Conservation (phyloP, 2,113 vertebrate species). For the Synchiropus splendidus region DNA sequence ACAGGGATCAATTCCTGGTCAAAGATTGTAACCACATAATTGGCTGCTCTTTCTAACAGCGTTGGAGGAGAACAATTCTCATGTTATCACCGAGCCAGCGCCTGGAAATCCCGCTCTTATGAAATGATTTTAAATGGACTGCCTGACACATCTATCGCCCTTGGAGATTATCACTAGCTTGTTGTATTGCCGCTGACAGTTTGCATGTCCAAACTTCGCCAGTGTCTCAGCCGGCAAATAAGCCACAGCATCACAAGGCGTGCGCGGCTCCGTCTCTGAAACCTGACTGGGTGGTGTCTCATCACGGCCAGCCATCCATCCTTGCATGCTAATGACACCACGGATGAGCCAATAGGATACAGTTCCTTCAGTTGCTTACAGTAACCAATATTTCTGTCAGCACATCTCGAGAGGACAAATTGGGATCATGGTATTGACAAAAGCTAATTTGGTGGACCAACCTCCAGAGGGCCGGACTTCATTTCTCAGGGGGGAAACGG, state of each 20-base stretch:
- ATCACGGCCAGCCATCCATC: constrained; percentile 53
- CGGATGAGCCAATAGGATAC: constrained; percentile 58
- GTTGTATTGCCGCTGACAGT: too few species aligned
- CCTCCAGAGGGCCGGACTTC: constrained; percentile 48
- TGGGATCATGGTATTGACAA: constrained; percentile 71
- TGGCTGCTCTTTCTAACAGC: too few species aligned
- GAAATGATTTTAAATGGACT: too few species aligned
- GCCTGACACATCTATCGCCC: too few species aligned
- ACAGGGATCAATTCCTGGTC: too few species aligned
- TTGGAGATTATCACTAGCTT: too few species aligned
- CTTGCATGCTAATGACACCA: constrained; percentile 53
- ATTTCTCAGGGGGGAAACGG: constrained; percentile 39
- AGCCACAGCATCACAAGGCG: neutral
- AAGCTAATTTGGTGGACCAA: constrained; percentile 64
- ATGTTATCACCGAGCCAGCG: too few species aligned
- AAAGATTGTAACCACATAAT: too few species aligned
- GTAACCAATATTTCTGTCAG: constrained; percentile 69
- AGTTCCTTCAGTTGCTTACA: constrained; percentile 67
- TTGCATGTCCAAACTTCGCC: too few species aligned
- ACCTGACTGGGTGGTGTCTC: constrained; percentile 30
- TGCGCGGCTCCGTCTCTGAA: constrained; percentile 8
- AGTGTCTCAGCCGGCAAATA: neutral
- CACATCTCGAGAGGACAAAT: constrained; percentile 63
- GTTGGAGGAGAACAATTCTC: too few species aligned
- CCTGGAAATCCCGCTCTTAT: too few species aligned